phyloP scores from a whole-genome alignment of 2,113 vertebrate species.

The Burhinus oedicnemus region DNA sequence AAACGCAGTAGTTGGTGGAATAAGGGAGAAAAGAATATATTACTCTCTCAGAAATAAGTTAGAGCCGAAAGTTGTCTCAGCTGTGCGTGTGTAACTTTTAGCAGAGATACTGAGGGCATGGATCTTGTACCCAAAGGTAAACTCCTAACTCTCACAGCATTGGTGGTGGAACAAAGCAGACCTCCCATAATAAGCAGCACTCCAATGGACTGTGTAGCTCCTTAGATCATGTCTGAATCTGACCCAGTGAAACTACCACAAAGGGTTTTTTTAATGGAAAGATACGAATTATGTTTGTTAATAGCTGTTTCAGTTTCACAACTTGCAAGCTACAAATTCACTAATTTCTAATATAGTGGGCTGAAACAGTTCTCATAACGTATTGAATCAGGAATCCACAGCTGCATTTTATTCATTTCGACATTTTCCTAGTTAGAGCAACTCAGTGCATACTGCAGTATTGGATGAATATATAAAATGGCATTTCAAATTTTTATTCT shows the following conservation, averaged over 20 bases:
- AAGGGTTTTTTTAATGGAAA: not conserved
- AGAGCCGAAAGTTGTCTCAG: not conserved
- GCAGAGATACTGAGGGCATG: not conserved
- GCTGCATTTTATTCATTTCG: conserved; percentile 6
- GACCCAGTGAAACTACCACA: not conserved
- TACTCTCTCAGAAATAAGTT: not conserved
- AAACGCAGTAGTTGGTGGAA: not conserved
- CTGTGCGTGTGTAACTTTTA: not conserved
- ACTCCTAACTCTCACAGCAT: not conserved
- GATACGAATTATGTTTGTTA: not conserved
- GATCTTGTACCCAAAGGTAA: not conserved
- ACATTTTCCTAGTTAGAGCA: conserved; percentile 61
- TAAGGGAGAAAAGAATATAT: not conserved
- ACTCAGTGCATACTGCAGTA: conserved; percentile 17
- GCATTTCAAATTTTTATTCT: conserved; percentile 19
- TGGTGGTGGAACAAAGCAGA: not conserved
- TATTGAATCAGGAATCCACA: conserved; percentile 28
- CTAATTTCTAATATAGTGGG: conserved; percentile 6
- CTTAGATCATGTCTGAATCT: not conserved
- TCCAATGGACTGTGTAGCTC: not conserved
- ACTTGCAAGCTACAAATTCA: conserved; percentile 18
- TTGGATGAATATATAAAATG: conserved; percentile 46
- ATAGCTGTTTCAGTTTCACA: not conserved
- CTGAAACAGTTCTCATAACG: conserved; percentile 31
- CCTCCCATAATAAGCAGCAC: not conserved